Base-by-base conservation (phyloP, 2,113 vertebrate species). In the Petrocephalus microphthalmus region DNA sequence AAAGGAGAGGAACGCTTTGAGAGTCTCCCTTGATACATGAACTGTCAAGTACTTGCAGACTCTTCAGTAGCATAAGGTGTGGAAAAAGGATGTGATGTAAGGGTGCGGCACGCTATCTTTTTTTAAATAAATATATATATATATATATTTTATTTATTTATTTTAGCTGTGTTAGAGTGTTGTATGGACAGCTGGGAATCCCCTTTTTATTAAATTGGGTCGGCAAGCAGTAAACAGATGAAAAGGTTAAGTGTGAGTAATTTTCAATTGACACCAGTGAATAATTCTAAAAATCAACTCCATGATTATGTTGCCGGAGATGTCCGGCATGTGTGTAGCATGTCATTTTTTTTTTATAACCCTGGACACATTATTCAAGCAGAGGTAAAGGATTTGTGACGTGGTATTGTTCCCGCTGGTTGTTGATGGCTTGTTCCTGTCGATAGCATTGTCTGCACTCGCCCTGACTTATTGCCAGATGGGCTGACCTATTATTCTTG, bases 1-100 rank as follows among this genome's bases (percentile, higher is more conserved):
- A 96, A 96, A 96, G 95, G 94, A 93, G 88, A 37, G 57, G 29
- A 93, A 91, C 90, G 92, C 92, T 19, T 91, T 88, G 92, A 85
- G 88, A 92, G 87, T 84, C 89, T 92, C 90, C 92, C 87, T 91
- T 91, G 91, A 94, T 92, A 92, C 91, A 94, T 94, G 83, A 92
- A 93, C 95, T 95, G 95, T 93, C 89, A 87, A 87, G 89, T 52
- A 84, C 87, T 87, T 82, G 85, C 53, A 84, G 71, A 86, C 71
- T 67, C 78, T 89, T 87, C 56, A 53, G 86, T 56, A 67, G 45
- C 45, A 45, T 19, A 85, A 89, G 54, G 78, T 53, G 42, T 10
- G 42, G 51, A 86, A 89, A 78, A 22, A 51, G 84, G 57, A 74
- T 52, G 37, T 71, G 57, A 54, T 74, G 52, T 74, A 60, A 53